A percentile compares a stretch with the other conserved stretches of the same genome.
These are phyloP conservation scores for Melanostoma scalare DNA, from an alignment of 2,888 invertebrate species.

Conservation along the genomic window DNA sequence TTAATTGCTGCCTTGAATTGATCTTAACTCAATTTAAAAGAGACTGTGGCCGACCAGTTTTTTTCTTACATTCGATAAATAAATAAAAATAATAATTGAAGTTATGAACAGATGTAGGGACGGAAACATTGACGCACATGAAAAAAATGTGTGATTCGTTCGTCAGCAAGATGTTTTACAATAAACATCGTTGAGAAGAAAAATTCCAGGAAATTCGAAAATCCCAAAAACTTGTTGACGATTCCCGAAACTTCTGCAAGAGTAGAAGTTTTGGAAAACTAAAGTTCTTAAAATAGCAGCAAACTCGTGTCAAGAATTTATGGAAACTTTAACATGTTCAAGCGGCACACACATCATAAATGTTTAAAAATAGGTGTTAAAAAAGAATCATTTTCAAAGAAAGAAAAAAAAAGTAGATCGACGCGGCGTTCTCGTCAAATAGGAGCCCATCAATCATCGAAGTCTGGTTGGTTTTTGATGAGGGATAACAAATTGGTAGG, in stretches of 20 bases:
- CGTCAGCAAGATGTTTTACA: too few species aligned
- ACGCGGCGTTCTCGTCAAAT: slow-evolving; percentile 2
- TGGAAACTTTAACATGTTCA: too few species aligned
- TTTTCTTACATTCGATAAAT: background rate
- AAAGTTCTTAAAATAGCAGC: too few species aligned
- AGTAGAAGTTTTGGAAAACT: too few species aligned
- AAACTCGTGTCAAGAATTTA: too few species aligned
- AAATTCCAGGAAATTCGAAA: too few species aligned
- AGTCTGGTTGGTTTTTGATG: slow-evolving; percentile 22
- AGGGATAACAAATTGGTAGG: background rate
- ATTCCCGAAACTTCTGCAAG: too few species aligned
- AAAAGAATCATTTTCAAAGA: background rate
- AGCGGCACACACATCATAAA: slow-evolving; percentile 4
- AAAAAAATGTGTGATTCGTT: too few species aligned
- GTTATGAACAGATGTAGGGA: background rate
- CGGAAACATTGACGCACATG: too few species aligned
- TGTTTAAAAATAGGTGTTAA: slow-evolving; percentile 23
- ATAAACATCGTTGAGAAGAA: too few species aligned
- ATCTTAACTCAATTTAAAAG: slow-evolving; percentile 4
- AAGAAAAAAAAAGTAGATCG: slow-evolving; percentile 2
- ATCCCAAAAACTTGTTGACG: too few species aligned
- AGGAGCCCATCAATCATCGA: slow-evolving; percentile 27
- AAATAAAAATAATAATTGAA: slow-evolving; percentile 18
- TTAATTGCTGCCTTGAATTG: slow-evolving; percentile 14
- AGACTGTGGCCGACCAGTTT: slow-evolving; percentile 14